phyloP scores from a whole-genome alignment of 2,888 invertebrate genomes.

The Tetranychus truncatus region DNA sequence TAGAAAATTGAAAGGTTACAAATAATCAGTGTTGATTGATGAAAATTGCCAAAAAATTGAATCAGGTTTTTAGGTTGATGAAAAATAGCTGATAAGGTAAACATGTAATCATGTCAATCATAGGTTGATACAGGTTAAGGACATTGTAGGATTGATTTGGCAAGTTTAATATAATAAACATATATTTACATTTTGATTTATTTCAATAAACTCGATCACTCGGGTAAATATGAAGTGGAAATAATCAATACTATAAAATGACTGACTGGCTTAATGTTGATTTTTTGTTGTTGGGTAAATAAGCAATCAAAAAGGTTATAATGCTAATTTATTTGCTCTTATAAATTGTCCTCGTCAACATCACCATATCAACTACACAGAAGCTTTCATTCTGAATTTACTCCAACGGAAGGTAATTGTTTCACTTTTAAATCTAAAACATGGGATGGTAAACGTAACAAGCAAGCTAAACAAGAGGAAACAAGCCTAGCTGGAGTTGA shows the following conservation, averaged over 20 bases:
- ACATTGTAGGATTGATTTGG: no score
- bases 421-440: slow-evolving; percentile 20
- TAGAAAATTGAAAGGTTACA: not conserved
- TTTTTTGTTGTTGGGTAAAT: no score
- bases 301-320: no score
- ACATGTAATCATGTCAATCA: no score
- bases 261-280: no score
- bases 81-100: no score
- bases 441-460: not conserved
- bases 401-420: slow-evolving; percentile 25
- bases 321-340: no score
- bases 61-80: not conserved
- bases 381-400: slow-evolving; percentile 21
- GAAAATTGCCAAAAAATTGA: not conserved
- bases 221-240: not conserved
- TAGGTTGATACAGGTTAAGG: no score
- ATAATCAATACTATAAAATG: no score
- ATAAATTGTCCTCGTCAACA: not conserved
- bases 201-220: no score
- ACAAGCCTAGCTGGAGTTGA: slow-evolving; percentile 22
- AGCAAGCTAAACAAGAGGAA: slow-evolving; percentile 17
- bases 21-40: not conserved
- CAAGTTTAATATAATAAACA: no score
- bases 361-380: slow-evolving; percentile 5
- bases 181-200: no score